Percentiles rank a stretch among this genome's conserved stretches.
Conservation (phyloP, 2,888 invertebrate species). For the Machimus atricapillus region DNA sequence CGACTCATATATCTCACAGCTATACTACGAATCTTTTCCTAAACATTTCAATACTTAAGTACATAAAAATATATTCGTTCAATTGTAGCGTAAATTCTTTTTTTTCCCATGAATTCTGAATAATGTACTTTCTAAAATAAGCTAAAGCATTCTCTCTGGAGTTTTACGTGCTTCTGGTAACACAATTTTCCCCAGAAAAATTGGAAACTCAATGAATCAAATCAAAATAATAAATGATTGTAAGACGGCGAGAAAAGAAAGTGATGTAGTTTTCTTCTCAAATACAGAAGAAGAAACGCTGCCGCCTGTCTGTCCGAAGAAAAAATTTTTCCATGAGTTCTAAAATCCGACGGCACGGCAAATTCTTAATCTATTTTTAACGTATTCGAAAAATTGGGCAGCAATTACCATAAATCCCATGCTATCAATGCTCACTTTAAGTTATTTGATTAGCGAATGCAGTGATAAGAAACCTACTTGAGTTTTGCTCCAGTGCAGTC, state of each 20-base stretch:
- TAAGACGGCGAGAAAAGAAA: background rate
- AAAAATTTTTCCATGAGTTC: background rate
- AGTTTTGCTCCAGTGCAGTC: background rate
- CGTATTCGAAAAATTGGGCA: background rate
- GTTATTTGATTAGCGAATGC: background rate
- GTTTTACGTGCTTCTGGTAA: background rate
- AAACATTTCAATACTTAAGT: no score
- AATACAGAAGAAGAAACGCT: background rate
- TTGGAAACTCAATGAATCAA: background rate
- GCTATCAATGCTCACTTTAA: background rate
- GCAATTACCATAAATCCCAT: background rate
- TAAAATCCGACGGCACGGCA: background rate
- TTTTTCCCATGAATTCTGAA: no score
- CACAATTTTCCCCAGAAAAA: background rate
- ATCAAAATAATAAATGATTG: constrained; percentile 16
- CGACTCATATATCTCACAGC: no score
- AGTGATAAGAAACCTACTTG: background rate
- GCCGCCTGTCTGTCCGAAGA: background rate
- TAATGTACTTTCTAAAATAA: no score
- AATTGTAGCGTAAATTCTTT: no score
- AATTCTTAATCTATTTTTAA: background rate
- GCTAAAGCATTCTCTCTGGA: no score
- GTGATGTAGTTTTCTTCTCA: background rate
- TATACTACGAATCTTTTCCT: no score
- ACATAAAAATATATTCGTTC: no score